Evolutionary conservation across 2,797 vertebrate species (phyloP).

Genomic region (Hafferia zeledoni): DNA sequence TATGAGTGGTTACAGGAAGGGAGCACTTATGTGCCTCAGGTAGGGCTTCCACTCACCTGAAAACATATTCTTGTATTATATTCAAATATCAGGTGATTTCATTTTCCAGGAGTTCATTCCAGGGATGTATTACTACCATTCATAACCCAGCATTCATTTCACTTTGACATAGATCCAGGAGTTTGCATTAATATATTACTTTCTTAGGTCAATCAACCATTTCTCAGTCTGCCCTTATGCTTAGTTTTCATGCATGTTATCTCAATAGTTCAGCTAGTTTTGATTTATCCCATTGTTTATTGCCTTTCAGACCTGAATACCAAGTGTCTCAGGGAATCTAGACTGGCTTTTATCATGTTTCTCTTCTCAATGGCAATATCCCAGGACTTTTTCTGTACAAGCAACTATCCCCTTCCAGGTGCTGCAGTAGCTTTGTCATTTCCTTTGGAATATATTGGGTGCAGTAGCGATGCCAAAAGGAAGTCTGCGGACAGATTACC

Average conservation of each 20-base stretch:
- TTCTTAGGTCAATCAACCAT: constrained; percentile 11
- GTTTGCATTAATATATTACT: constrained; percentile 7
- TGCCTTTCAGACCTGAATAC: constrained; percentile 23
- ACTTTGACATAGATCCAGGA: constrained; percentile 12
- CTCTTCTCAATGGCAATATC: constrained; percentile 42
- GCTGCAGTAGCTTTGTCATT: constrained; percentile 68
- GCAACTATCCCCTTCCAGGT: constrained; percentile 66
- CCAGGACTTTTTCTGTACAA: constrained; percentile 55
- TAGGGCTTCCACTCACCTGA: background rate
- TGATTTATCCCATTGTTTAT: constrained; percentile 6
- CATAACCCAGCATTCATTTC: constrained; percentile 22
- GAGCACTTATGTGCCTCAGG: background rate
- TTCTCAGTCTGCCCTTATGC: background rate
- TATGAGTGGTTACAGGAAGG: background rate
- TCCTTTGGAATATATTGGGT: constrained; percentile 70
- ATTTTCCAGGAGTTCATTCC: constrained; percentile 41
- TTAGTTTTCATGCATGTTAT: background rate
- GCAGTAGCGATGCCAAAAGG: constrained; percentile 60
- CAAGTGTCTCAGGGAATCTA: constrained; percentile 41
- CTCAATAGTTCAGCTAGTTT: constrained; percentile 10
- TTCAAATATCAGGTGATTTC: constrained; percentile 35
- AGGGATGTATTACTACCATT: constrained; percentile 12
- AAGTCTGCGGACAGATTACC: constrained; percentile 65
- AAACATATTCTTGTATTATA: background rate
- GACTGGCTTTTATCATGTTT: constrained; percentile 32